Base-by-base conservation (phyloP, 2,888 invertebrate species). In the Dynastes hyllus region DNA sequence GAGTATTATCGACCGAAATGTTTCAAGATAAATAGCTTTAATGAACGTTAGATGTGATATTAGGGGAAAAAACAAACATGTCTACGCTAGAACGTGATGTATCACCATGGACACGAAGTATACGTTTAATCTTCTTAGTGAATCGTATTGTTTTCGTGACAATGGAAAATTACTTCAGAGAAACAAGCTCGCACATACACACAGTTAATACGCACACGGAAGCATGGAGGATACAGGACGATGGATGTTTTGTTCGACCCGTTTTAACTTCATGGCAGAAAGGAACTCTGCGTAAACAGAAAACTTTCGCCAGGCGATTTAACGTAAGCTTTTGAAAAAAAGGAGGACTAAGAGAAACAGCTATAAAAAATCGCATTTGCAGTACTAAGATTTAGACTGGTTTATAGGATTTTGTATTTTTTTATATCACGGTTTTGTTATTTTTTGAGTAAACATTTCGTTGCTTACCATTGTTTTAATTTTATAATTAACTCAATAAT, bases 141-240 rank as follows among this genome's bases (percentile, higher is more conserved):
- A 71, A 71, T 71, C 71, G 71, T 71, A 71, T 71, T 71, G 71
- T 71, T 71, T 71, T 37, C 58, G 71, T 71, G 71, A 71, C 71
- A 71, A 71, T 58, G 37, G 71, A 71, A 71, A 71, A 71, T 71
- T 71, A 71, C 71, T 71, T 71, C 55, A 58, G 71, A 71, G 71
- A 71, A 71, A 71, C 71, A 37, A 55, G 45, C 9, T 67, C 66
- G 40, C 66, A 45, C 66, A 67, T 45, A 51, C 51, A 37, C 55
- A 37, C 55, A 69, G 9, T n/a, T 71, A 50, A 69, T 69, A 71
- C 55, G 55, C 32, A 55, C 55, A 37, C 71, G 51, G 37, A 58
- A 37, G 66, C 45, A 22, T 22, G 22, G 11, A 50, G 45, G 6
- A 11, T 71, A 37, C 40, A 71, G 55, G 40, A 71, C 58, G 53